These are phyloP conservation scores for Halictus ligatus DNA, from an alignment of 2,888 invertebrate genomes.

Conservation along the genomic window DNA sequence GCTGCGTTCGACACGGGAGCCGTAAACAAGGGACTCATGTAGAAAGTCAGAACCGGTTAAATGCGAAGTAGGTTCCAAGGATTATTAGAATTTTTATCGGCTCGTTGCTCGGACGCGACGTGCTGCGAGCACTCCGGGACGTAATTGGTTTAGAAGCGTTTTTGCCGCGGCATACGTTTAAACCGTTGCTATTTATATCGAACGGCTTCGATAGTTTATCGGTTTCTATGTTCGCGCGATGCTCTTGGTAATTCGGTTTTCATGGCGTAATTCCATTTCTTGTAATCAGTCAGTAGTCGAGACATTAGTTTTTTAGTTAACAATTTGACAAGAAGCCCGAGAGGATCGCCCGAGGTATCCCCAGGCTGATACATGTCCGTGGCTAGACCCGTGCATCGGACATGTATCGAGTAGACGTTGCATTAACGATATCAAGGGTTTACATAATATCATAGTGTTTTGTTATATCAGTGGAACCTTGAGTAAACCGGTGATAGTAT, in stretches of 20 bases:
- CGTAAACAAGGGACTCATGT: neutral
- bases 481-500: neutral
- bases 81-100: conserved; percentile 8
- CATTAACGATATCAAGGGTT: neutral
- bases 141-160: neutral
- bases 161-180: neutral
- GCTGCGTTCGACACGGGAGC: neutral
- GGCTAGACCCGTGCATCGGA: too few species aligned
- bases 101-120: neutral
- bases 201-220: neutral
- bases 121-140: neutral
- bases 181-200: neutral
- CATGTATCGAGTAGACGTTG: too few species aligned
- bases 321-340: too few species aligned
- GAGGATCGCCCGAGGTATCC: too few species aligned
- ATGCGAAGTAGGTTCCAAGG: neutral
- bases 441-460: neutral
- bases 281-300: too few species aligned
- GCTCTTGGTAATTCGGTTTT: neutral
- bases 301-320: too few species aligned
- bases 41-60: conserved; percentile 18
- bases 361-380: too few species aligned
- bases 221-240: neutral
- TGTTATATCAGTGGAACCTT: neutral
- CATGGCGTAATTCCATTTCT: too few species aligned